These are phyloP conservation scores for Aulostomus chinensis DNA, from an alignment of 2,797 vertebrate genomes.

Conservation along the genomic window DNA sequence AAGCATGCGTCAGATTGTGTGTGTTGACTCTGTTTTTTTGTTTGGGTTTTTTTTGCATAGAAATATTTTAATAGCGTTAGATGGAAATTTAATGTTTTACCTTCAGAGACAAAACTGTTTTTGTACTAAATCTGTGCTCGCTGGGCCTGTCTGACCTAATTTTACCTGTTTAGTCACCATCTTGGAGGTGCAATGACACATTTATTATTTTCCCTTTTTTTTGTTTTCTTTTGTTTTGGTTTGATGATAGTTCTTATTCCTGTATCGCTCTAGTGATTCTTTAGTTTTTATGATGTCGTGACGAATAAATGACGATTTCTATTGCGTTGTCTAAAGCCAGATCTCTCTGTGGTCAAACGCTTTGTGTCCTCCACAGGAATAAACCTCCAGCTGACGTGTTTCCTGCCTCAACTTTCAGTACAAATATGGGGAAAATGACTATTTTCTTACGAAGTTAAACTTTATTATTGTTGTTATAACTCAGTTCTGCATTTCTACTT, in stretches of 20 bases:
- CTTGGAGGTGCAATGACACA: conserved; percentile 71
- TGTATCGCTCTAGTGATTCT: conserved; percentile 69
- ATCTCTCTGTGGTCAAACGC: conserved; percentile 69
- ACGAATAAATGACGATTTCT: conserved; percentile 64
- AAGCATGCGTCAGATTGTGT: conserved; percentile 72
- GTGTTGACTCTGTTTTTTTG: conserved; percentile 52
- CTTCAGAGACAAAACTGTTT: conserved; percentile 59
- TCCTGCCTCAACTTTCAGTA: conserved; percentile 29
- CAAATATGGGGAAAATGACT: conserved; percentile 14
- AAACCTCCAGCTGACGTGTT: no score
- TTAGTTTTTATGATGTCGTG: conserved; percentile 72
- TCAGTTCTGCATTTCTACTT: conserved; percentile 45
- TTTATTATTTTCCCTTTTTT: conserved; percentile 59
- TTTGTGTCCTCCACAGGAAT: conserved; percentile 34
- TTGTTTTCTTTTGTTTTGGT: no score
- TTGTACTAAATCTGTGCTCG: conserved; percentile 68
- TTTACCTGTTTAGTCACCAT: conserved; percentile 68
- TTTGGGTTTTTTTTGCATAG: conserved; percentile 65
- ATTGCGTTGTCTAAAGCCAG: conserved; percentile 64
- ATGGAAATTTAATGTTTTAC: conserved; percentile 67
- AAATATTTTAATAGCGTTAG: conserved; percentile 71
- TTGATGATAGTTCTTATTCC: conserved; percentile 66
- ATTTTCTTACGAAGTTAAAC: conserved; percentile 53
- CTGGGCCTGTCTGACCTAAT: conserved; percentile 62
- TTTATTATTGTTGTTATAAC: conserved; percentile 47